These are phyloP conservation scores for Chymomyza amoena DNA, from an alignment of 2,888 invertebrate genomes.

Conservation along the genomic window DNA sequence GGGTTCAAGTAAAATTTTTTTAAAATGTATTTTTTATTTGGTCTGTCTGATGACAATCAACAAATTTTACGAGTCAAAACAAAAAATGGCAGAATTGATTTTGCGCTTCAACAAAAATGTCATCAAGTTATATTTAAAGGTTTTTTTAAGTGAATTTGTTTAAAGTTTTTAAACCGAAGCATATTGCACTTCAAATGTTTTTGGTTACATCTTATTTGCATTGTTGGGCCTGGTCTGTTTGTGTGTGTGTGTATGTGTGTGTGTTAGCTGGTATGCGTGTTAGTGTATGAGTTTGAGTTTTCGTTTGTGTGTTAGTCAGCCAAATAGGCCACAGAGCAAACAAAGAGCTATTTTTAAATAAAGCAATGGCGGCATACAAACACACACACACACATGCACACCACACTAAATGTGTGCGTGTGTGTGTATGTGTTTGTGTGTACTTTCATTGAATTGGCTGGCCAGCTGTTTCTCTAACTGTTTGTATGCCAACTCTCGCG, in stretches of 20 bases:
- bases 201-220: slow-evolving; percentile 1
- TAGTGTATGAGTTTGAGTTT: slow-evolving; percentile 5
- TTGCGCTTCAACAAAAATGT: too few relatives aligned
- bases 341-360: slow-evolving; percentile 54
- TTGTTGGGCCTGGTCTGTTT: not conserved
- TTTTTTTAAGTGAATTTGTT: not conserved
- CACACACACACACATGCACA: not conserved
- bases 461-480: not conserved
- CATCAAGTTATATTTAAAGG: too few relatives aligned
- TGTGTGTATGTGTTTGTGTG: not conserved
- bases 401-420: not conserved
- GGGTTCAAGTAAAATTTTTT: too few relatives aligned
- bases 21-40: too few relatives aligned
- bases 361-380: slow-evolving; percentile 36
- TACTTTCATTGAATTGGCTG: not conserved
- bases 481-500: not conserved
- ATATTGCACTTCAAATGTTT: not conserved
- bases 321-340: slow-evolving; percentile 39
- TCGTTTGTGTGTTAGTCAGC: slow-evolving; percentile 24
- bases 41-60: too few relatives aligned
- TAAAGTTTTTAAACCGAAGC: not conserved
- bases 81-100: too few relatives aligned
- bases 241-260: not conserved
- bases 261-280: not conserved
- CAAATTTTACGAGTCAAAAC: too few relatives aligned